Evolutionary conservation across 92 coral and sea anemone genomes (phyloP).

Genomic region (Zoanthus solanderi): DNA sequence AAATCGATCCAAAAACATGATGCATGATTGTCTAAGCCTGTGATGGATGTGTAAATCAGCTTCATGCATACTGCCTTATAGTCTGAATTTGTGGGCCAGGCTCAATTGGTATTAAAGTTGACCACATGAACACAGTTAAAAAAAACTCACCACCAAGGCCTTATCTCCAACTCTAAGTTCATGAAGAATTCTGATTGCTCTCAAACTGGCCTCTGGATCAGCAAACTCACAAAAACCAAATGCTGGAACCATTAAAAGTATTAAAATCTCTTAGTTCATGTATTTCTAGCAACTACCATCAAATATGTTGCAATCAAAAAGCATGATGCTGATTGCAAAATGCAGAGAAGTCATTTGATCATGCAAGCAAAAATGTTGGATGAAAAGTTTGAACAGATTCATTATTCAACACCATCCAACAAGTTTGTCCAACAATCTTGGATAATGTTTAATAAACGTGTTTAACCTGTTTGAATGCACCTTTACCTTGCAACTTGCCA

Average conservation of each 20-base stretch:
- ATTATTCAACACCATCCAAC: too few relatives aligned
- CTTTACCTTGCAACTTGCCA: constrained; percentile 93
- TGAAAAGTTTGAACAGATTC: too few relatives aligned
- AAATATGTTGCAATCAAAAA: background rate
- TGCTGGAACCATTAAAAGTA: constrained; percentile 54
- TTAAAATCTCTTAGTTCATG: background rate
- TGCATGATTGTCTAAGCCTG: too few relatives aligned
- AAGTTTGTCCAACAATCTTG: too few relatives aligned
- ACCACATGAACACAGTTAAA: background rate
- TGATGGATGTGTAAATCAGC: too few relatives aligned
- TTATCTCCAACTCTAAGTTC: constrained; percentile 88
- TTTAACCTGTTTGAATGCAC: background rate
- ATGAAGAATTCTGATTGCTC: constrained; percentile 96
- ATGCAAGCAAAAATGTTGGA: background rate
- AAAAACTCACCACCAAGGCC: constrained; percentile 79
- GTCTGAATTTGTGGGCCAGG: too few relatives aligned
- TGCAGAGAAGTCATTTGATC: background rate
- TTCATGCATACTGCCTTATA: too few relatives aligned
- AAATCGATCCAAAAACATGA: too few relatives aligned
- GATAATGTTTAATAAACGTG: background rate
- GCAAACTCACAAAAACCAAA: constrained; percentile 99
- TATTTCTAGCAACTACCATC: background rate
- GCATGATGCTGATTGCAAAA: too few relatives aligned
- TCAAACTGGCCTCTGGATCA: constrained; percentile 96
- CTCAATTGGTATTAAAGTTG: too few relatives aligned